Evolutionary conservation across 2,888 invertebrate genomes (phyloP).

Genomic region (Conus canariensis): DNA sequence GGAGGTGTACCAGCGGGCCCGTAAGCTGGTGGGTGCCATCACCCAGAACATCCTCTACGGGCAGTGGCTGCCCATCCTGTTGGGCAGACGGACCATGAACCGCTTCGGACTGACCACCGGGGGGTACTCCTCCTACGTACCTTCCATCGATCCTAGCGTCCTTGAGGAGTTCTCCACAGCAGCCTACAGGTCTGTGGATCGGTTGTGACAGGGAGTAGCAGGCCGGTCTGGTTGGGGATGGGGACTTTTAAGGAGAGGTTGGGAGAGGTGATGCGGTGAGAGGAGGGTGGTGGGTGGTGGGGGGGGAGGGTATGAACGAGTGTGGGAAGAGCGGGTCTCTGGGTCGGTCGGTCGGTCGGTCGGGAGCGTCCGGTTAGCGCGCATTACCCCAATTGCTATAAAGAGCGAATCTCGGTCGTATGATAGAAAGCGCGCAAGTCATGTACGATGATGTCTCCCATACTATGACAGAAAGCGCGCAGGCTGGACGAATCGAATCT

Average conservation of each 20-base stretch:
- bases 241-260: background rate
- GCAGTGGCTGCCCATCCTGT: constrained; percentile 81
- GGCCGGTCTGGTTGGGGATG: background rate
- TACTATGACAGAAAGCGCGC: too few species aligned
- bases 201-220: too few species aligned
- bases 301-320: background rate
- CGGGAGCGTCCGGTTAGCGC: too few species aligned
- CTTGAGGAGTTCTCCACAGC: constrained; percentile 14
- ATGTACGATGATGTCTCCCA: too few species aligned
- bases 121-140: background rate
- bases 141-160: background rate
- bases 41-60: constrained; percentile 69
- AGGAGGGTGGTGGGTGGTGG: background rate
- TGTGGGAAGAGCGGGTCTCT: background rate
- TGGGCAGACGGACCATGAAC: constrained; percentile 81
- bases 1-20: constrained; percentile 83
- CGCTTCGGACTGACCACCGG: background rate
- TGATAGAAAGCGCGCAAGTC: too few species aligned
- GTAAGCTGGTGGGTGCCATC: constrained; percentile 80
- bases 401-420: too few species aligned
- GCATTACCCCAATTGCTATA: too few species aligned
- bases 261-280: background rate
- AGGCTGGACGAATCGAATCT: too few species aligned
- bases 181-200: constrained; percentile 9
- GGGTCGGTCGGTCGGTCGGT: too few species aligned